Conservation (phyloP, 2,797 vertebrate genomes). For the Crypturellus tataupa region DNA sequence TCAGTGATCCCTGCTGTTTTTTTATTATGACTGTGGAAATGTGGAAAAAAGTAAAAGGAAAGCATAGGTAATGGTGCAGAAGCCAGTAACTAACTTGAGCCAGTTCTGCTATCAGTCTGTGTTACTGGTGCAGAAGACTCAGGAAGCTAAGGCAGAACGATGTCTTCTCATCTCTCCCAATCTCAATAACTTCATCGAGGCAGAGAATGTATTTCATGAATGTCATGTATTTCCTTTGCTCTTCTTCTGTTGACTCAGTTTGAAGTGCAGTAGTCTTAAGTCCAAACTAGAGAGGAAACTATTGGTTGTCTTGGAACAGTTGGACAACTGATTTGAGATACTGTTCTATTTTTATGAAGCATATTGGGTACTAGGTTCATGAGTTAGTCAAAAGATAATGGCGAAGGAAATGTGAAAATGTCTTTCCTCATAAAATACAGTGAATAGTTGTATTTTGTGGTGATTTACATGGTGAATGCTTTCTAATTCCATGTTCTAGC, state of each 20-base stretch:
- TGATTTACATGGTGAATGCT: not conserved
- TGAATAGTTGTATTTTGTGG: not conserved
- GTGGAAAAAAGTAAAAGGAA: fast-evolving
- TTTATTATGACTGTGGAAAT: not conserved
- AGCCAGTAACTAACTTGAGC: fast-evolving
- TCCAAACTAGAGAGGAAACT: not conserved
- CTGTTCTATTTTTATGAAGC: not conserved
- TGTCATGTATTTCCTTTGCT: not conserved
- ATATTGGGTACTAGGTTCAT: not conserved
- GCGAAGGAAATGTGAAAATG: not conserved
- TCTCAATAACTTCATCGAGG: not conserved
- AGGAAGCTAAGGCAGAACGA: not conserved
- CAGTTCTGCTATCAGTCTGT: fast-evolving
- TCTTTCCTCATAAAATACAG: not conserved
- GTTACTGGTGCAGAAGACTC: not conserved
- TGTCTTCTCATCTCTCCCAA: fast-evolving
- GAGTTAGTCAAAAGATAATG: fast-evolving
- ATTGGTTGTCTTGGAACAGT: not conserved
- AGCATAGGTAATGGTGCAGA: not conserved
- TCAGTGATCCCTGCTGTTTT: not conserved
- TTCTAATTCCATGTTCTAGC: fast-evolving
- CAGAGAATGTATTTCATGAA: too few relatives aligned
- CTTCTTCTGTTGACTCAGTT: not conserved
- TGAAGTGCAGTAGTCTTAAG: not conserved
- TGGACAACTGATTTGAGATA: not conserved